These are phyloP conservation scores for Venustaconcha ellipsiformis DNA, from an alignment of 1,140 invertebrate genomes.

Conservation along the genomic window DNA sequence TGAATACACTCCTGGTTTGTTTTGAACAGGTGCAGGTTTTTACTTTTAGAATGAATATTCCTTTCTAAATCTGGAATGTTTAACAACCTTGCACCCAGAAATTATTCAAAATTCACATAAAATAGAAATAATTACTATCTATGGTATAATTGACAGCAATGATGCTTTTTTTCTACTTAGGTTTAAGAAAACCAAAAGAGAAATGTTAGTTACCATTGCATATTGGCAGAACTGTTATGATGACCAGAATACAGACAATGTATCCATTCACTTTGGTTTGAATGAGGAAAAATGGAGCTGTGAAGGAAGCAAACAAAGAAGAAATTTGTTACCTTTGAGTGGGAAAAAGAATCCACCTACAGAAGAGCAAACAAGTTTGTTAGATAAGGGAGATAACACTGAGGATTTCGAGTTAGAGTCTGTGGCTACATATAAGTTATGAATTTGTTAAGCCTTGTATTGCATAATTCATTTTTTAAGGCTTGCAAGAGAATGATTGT, in stretches of 20 bases:
- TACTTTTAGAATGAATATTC: conserved; percentile 14
- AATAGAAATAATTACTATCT: too few relatives aligned
- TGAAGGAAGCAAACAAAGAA: conserved; percentile 44
- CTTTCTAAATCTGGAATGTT: too few relatives aligned
- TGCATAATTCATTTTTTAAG: too few relatives aligned
- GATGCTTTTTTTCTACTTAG: conserved; percentile 13
- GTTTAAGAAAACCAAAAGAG: conserved; percentile 50
- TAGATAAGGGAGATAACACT: conserved; percentile 17
- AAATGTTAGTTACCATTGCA: conserved; percentile 49
- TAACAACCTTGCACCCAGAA: too few relatives aligned
- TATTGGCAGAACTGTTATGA: conserved; percentile 42
- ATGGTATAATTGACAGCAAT: too few relatives aligned
- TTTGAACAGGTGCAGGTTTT: neutral
- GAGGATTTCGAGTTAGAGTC: neutral
- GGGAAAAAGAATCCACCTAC: conserved; percentile 42
- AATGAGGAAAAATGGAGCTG: conserved; percentile 37
- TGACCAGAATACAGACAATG: conserved; percentile 45
- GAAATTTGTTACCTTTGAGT: conserved; percentile 51
- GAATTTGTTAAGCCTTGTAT: too few relatives aligned
- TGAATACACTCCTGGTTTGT: too few relatives aligned
- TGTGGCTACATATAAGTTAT: too few relatives aligned
- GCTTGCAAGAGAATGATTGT: too few relatives aligned
- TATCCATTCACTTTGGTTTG: conserved; percentile 54
- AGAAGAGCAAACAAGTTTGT: conserved; percentile 41
- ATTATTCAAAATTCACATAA: too few relatives aligned